These are phyloP conservation scores for Microcebus murinus DNA, from an alignment of 2,113 vertebrate genomes.

Conservation along the genomic window DNA sequence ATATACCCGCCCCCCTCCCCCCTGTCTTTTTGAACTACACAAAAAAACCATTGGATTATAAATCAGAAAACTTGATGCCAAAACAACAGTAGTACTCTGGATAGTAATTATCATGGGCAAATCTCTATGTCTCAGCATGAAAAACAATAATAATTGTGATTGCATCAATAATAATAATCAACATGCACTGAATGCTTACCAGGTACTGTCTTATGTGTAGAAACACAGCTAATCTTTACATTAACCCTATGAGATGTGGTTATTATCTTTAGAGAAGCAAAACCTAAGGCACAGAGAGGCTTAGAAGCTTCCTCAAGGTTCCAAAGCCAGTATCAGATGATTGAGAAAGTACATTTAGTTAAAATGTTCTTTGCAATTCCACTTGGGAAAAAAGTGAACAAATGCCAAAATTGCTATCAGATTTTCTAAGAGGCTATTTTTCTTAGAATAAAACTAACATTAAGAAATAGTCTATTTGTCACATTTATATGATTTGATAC, in stretches of 20 bases:
- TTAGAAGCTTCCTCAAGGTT: neutral
- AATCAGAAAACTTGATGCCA: neutral
- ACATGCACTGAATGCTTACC: neutral
- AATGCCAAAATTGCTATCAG: neutral
- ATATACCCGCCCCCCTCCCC: too few relatives aligned
- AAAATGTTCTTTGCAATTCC: neutral
- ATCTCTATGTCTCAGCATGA: neutral
- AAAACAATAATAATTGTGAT: neutral
- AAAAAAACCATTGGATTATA: neutral
- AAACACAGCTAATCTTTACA: neutral
- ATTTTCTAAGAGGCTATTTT: neutral
- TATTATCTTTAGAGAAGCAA: neutral
- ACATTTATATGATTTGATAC: neutral
- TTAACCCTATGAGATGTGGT: neutral
- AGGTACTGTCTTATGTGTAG: fast-evolving
- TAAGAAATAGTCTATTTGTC: neutral
- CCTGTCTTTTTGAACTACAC: neutral
- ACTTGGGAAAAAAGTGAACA: neutral
- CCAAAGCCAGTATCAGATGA: too few relatives aligned
- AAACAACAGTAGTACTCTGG: neutral
- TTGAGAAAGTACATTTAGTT: neutral
- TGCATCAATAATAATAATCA: neutral
- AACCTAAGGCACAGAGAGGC: neutral
- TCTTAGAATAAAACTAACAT: neutral
- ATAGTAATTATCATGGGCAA: neutral